These are phyloP conservation scores for Spodoptera picta DNA, from an alignment of 2,888 invertebrate species.

Conservation along the genomic window DNA sequence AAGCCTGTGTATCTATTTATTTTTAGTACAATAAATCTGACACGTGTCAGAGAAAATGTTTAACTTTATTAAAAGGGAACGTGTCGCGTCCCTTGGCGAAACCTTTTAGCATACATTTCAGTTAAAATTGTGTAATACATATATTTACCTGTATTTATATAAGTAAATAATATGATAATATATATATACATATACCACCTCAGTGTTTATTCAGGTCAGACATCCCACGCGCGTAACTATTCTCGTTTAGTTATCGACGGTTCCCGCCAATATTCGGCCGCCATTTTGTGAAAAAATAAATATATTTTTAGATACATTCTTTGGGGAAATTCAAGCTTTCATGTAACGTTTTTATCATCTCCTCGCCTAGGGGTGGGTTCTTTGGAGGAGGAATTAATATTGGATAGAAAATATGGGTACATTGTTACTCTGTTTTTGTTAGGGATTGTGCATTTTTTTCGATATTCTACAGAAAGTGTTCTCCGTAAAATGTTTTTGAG, in stretches of 20 bases:
- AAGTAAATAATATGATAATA: conserved; percentile 20
- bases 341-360: conserved; percentile 30
- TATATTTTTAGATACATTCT: conserved; percentile 44
- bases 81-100: too few species aligned
- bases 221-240: conserved; percentile 30
- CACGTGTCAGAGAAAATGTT: too few species aligned
- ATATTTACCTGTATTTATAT: conserved; percentile 25
- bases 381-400: conserved; percentile 38
- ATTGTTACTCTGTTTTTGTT: conserved; percentile 37
- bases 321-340: conserved; percentile 46
- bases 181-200: conserved; percentile 1
- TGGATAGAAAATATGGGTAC: conserved; percentile 21
- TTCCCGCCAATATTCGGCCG: conserved; percentile 25
- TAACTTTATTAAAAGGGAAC: too few species aligned
- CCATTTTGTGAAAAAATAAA: conserved; percentile 33
- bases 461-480: conserved; percentile 10
- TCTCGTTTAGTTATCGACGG: conserved; percentile 38
- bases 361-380: conserved; percentile 33
- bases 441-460: conserved; percentile 39
- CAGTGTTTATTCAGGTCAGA: conserved; percentile 55
- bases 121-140: not conserved
- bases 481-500: conserved; percentile 22
- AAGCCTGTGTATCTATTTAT: too few species aligned
- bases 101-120: too few species aligned
- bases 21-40: too few species aligned